Evolutionary conservation across 2,888 invertebrate genomes (phyloP), one percentile per base, ranked within the genome.

Genomic region (Callinectes sapidus): DNA sequence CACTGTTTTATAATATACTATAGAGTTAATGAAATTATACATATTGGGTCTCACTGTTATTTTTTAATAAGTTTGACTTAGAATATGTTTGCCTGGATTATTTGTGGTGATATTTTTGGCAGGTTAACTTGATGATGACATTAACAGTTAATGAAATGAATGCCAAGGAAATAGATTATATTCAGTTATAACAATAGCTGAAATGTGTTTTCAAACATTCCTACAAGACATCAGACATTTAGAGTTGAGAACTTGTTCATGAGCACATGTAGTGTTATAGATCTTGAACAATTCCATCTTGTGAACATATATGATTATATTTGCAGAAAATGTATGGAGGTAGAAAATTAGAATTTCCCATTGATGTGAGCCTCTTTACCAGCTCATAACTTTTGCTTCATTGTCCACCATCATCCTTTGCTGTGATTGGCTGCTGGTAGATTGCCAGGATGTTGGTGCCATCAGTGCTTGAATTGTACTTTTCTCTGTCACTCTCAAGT

Each of bases 261-360:
- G 89, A 23, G 61, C 42, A 39, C 39, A 89, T 8, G 10, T 48
- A n/a, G 61, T 71, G 39, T 16, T 39, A 89, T 14, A 18, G 54
- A 42, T 3, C 35, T 32, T 66, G 28, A 66, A 23, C 35, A 55
- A 39, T 89, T 89, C 89, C 89, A 66, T 39, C 89, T 88, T 61
- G 32, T 32, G 35, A 61, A 61, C 55, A 61, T 3, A n/a, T n/a
- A n/a, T 66, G 35, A 66, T 66, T 13, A 66, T 66, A 35, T 66
- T 77, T 77, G 23, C 39, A 10, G 55, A 89, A 13, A 89, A 66
- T n/a, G 18, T 5, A 32, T 39, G 35, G 42, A 89, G 28, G 89
- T 89, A 89, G 66, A 89, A 23, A 35, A 89, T 89, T 89, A 89
- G n/a, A 89, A 35, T n/a, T 89, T 89, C 16, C 10, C 39, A 66